Conservation (phyloP, 2,113 vertebrate species). For the Eleginops maclovinus region DNA sequence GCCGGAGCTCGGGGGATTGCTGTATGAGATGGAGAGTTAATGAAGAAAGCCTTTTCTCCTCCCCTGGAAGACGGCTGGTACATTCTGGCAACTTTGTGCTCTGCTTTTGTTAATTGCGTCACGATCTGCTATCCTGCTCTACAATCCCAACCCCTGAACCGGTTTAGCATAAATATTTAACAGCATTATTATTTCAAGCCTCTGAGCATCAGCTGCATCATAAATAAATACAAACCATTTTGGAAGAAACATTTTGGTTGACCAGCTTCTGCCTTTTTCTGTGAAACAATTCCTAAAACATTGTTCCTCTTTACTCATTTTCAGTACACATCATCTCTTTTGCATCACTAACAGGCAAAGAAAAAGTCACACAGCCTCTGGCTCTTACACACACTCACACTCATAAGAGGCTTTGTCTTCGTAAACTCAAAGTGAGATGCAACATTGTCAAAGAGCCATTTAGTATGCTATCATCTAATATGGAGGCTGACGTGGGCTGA, state of each 20-base stretch:
- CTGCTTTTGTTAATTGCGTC: constrained; percentile 63
- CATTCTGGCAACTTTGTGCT: constrained; percentile 64
- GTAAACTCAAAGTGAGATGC: constrained; percentile 55
- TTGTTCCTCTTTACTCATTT: constrained; percentile 22
- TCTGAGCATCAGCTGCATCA: constrained; percentile 23
- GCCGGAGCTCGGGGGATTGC: constrained; percentile 67
- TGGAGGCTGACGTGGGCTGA: constrained; percentile 66
- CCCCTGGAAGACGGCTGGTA: constrained; percentile 48
- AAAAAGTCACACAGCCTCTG: neutral
- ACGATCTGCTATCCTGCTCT: constrained; percentile 56
- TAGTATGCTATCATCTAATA: constrained; percentile 71
- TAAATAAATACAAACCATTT: constrained; percentile 22
- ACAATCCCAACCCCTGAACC: constrained; percentile 51
- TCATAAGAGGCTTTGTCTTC: constrained; percentile 25
- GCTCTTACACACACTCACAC: constrained; percentile 11
- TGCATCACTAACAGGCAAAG: constrained; percentile 17
- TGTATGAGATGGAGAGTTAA: constrained; percentile 74
- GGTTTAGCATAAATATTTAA: constrained; percentile 68
- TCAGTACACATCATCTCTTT: constrained; percentile 37
- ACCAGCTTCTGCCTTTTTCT: neutral
- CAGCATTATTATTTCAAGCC: constrained; percentile 34
- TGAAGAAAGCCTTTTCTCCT: constrained; percentile 64
- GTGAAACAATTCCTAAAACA: constrained; percentile 1
- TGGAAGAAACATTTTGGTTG: neutral
- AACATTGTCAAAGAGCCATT: constrained; percentile 71